These are phyloP conservation scores for Rhinogobio ventralis DNA, from an alignment of 2,797 vertebrate species.

Conservation along the genomic window DNA sequence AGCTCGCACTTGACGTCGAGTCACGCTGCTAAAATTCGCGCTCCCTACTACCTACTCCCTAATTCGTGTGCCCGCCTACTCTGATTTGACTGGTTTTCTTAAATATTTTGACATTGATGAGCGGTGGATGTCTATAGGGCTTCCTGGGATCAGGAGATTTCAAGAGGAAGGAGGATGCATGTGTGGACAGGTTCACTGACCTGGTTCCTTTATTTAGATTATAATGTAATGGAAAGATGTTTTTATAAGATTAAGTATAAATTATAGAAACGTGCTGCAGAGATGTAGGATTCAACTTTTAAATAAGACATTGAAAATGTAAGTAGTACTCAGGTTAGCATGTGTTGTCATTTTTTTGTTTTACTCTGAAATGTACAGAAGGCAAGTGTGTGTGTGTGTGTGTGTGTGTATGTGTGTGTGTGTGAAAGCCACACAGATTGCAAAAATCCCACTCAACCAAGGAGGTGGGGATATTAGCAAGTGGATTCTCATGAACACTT, in stretches of 20 bases:
- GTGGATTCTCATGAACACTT: slow-evolving; percentile 47
- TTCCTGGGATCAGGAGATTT: background rate
- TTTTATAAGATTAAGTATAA: background rate
- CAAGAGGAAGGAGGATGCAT: background rate
- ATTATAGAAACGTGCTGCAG: background rate
- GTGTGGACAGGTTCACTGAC: slow-evolving; percentile 8
- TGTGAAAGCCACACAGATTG: slow-evolving; percentile 41
- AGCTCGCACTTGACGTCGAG: too few relatives aligned
- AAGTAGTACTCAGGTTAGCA: background rate
- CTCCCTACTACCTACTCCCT: too few relatives aligned
- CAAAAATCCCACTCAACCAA: slow-evolving; percentile 54
- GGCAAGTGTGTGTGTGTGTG: background rate
- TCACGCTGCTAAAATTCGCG: too few relatives aligned
- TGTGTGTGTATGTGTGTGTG: background rate
- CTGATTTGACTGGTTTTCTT: too few relatives aligned
- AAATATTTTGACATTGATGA: too few relatives aligned
- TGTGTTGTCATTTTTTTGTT: background rate
- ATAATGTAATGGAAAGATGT: background rate
- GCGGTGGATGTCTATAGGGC: background rate
- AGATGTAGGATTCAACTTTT: background rate
- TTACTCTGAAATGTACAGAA: background rate
- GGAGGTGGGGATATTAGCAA: slow-evolving; percentile 28
- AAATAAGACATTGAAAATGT: background rate
- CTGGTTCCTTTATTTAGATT: background rate
- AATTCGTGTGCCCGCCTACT: too few relatives aligned